Base-by-base conservation (phyloP, 37 sponge, comb jelly and placozoan genomes). In the Oscarella lobularis region DNA sequence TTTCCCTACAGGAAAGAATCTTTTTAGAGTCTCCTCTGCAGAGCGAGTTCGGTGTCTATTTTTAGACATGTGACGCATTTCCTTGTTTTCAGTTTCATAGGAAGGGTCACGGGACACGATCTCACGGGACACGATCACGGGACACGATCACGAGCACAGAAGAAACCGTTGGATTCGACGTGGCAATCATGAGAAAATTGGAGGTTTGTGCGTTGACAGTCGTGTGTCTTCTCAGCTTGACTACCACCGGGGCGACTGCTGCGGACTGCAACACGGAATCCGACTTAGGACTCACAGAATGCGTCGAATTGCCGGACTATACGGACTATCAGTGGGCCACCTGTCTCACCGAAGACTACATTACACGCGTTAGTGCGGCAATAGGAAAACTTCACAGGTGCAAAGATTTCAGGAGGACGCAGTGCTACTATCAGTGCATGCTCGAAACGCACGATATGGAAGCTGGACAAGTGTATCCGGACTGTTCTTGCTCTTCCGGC, bases 301-400 rank as follows among this genome's bases (percentile, higher is more conserved):
- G 83, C 36, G 77, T 76, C 2, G 66, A 72, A 1, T 74, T 82
- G 20, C 37, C 40, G 0, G 77, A 73, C 35, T 83, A 77, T 31
- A 38, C 39, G 4, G 39, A 40, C 35, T 73, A 73, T 35, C 84
- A 83, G 67, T 83, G 84, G 84, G 84, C 84, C 4, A 83, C 84
- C 39, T 83, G 84, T 54, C 33, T 83, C 67, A 78, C 84, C 0
- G 68, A 83, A 27, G 78, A 78, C 2, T 83, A 83, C 67, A 73
- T 83, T 0, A 36, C 27, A 37, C 73, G 66, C 60, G 20, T 48
- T 20, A 27, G 14, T 48, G 9, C 60, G 72, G 2, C 73, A 31
- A 36, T 39, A 0, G 38, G 38, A 20, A 1, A 1, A 9, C 0
- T 38, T 1, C 79, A 73, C 67, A 3, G 36, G 0, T 72, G 78